phyloP scores from a whole-genome alignment of 2,113 vertebrate species.

The Brachirus orientalis region DNA sequence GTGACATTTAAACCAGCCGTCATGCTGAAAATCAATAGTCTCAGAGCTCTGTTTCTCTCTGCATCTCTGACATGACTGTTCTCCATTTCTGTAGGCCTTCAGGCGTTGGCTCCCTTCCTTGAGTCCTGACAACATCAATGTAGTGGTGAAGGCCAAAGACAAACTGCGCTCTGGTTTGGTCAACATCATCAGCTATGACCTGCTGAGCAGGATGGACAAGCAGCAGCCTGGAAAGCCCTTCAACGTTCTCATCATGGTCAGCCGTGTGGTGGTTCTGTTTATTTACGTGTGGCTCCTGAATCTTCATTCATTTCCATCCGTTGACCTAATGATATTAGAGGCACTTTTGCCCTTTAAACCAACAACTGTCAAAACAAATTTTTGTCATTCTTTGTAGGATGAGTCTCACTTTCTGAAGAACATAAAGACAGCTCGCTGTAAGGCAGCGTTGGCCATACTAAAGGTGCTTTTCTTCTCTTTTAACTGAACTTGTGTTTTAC shows the following conservation, averaged over 20 bases:
- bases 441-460: conserved; percentile 89
- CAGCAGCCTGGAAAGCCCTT: conserved; percentile 83
- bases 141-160: conserved; percentile 90
- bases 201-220: conserved; percentile 92
- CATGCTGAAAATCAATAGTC: background rate
- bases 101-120: conserved; percentile 92
- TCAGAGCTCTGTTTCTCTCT: conserved; percentile 1
- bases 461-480: conserved; percentile 81
- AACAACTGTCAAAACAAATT: background rate
- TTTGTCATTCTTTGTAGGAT: conserved; percentile 83
- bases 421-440: conserved; percentile 92
- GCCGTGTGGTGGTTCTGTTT: conserved; percentile 10
- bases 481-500: background rate
- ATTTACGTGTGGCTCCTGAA: background rate
- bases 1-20: background rate
- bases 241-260: conserved; percentile 93
- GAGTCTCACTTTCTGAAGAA: conserved; percentile 99
- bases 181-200: conserved; percentile 96
- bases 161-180: conserved; percentile 83
- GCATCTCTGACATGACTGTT: conserved; percentile 10
- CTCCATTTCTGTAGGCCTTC: conserved; percentile 85
- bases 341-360: background rate
- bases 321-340: background rate
- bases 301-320: background rate
- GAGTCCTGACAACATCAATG: conserved; percentile 85